Percentiles rank a stretch among this genome's conserved stretches.
phyloP scores from a whole-genome alignment of 2,113 vertebrate genomes.

The Cranoglanis bouderius region DNA sequence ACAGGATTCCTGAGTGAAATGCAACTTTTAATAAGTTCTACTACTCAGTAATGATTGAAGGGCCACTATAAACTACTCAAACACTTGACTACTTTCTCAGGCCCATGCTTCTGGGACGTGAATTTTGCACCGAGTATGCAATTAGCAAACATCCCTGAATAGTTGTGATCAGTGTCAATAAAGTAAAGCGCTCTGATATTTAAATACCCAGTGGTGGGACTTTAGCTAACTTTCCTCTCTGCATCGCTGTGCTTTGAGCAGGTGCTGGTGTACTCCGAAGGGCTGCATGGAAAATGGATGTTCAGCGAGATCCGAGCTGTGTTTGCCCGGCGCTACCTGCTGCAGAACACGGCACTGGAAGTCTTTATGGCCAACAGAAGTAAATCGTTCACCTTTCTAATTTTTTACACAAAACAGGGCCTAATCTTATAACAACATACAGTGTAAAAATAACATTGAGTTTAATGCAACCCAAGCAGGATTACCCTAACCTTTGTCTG shows the following conservation, averaged over 20 bases:
- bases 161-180: background rate
- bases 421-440: background rate
- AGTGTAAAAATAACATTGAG: background rate
- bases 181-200: background rate
- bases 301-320: constrained; percentile 98
- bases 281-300: constrained; percentile 99
- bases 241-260: constrained; percentile 53
- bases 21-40: background rate
- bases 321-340: constrained; percentile 91
- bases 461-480: background rate
- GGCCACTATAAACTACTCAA: background rate
- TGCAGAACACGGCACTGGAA: constrained; percentile 94
- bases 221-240: background rate
- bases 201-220: background rate
- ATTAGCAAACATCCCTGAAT: background rate
- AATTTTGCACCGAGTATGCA: background rate
- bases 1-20: background rate
- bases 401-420: background rate
- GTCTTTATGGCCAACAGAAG: constrained; percentile 99
- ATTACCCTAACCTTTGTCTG: background rate
- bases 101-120: too few relatives aligned
- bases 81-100: background rate
- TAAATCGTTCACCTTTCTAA: constrained; percentile 63
- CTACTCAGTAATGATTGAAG: background rate
- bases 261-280: constrained; percentile 93